Base-by-base conservation (phyloP, 2,113 vertebrate genomes). In the Zosterops lateralis region DNA sequence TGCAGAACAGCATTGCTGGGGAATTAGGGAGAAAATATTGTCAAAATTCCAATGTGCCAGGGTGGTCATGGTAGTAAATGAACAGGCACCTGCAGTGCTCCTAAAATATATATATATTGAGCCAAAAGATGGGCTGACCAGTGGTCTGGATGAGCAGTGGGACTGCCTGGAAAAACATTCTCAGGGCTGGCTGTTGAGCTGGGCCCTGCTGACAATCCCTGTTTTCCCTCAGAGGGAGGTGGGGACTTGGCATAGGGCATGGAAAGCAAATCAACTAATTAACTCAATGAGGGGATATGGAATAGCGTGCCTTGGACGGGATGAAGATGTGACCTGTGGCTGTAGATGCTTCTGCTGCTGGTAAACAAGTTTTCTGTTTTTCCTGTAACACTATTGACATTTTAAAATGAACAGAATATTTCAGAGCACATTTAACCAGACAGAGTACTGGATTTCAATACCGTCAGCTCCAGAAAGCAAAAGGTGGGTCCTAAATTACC, bases 371-470 rank as follows among this genome's bases (percentile, higher is more conserved):
- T 96, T 95, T 93, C 54, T 82, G 73, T 28, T 85, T 70, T 60
- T 32, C 28, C 51, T 75, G 73, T 75, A 94, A 75, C 5, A 3
- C 75, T 92, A 94, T 92, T 6, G 92, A 86, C 92, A 88, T 90
- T 91, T 91, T 81, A 25, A 95, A 95, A 95, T 86, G 72, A 94
- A 88, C 68, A 32, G 87, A 95, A 83, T 95, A 90, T 90, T 95
- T 95, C 91, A 91, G 90, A 90, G 82, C 0, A 2, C 50, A 17
- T 81, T 95, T 95, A 94, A 80, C 11, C 21, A 95, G 92, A 53
- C 85, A 78, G 40, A 91, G 40, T 75, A 95, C 92, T 71, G 92
- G 92, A 93, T 96, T 95, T 96, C 95, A 81, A 83, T 94, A 86
- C 72, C 1, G 3, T 88, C 90, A 57, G 31, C 78, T 74, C 82